These are phyloP conservation scores for Bombyx huttoni DNA, from an alignment of 2,888 invertebrate species.

Conservation along the genomic window DNA sequence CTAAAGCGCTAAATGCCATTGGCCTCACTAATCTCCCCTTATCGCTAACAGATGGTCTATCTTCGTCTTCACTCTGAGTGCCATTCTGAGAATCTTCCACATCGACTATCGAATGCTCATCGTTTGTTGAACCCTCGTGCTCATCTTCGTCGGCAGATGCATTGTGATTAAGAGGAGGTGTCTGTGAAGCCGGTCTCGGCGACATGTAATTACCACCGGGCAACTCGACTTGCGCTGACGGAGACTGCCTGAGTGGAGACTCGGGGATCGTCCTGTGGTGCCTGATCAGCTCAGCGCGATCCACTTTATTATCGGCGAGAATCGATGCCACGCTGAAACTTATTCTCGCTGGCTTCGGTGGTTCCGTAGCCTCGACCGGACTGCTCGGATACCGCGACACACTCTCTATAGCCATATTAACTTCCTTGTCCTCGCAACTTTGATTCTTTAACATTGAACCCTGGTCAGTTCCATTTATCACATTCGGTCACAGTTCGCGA, in stretches of 20 bases:
- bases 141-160: constrained; percentile 74
- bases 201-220: constrained; percentile 54
- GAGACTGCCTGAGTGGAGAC: constrained; percentile 59
- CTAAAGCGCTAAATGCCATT: constrained; percentile 79
- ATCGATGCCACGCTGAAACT: constrained; percentile 92
- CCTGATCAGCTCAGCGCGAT: constrained; percentile 60
- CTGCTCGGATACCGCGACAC: constrained; percentile 77
- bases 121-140: constrained; percentile 79
- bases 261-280: constrained; percentile 67
- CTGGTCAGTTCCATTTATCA: constrained; percentile 66
- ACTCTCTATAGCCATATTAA: constrained; percentile 79
- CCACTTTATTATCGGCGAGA: constrained; percentile 84
- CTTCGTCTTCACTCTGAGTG: constrained; percentile 57
- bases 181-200: constrained; percentile 51
- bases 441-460: constrained; percentile 77
- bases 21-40: constrained; percentile 75
- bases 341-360: constrained; percentile 76
- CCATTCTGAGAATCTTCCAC: constrained; percentile 83
- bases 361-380: constrained; percentile 75
- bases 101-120: constrained; percentile 80
- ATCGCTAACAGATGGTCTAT: constrained; percentile 36
- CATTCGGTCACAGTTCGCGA: constrained; percentile 47
- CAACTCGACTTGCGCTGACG: constrained; percentile 56
- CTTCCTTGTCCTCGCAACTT: constrained; percentile 68
- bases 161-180: constrained; percentile 60